A percentile compares a stretch with the other conserved stretches of the same genome.
Conservation (phyloP, 2,113 vertebrate species). For the Siniperca knerii region DNA sequence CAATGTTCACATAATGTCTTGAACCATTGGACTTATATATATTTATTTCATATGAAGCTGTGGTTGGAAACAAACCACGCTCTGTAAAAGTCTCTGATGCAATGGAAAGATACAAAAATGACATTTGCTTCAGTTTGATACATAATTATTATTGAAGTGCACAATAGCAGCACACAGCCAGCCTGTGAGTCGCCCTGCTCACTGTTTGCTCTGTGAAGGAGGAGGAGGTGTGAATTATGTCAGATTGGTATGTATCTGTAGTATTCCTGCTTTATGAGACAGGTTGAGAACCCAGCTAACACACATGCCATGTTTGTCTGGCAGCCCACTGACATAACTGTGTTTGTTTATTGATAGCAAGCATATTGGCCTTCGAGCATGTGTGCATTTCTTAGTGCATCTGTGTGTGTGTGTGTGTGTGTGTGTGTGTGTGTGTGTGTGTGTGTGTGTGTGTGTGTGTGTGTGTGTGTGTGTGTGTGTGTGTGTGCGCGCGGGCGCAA, state of each 20-base stretch:
- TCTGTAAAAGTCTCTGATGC: slow-evolving; percentile 45
- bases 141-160: slow-evolving; percentile 28
- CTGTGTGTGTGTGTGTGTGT: slow-evolving; percentile 19
- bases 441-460: slow-evolving; percentile 19
- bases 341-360: slow-evolving; percentile 70
- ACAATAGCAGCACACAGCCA: slow-evolving; percentile 7
- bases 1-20: slow-evolving; percentile 43
- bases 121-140: slow-evolving; percentile 3
- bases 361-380: slow-evolving; percentile 29
- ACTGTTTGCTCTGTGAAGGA: slow-evolving; percentile 52
- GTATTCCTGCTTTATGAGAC: slow-evolving; percentile 64
- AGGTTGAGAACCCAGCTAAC: slow-evolving; percentile 45
- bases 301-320: slow-evolving; percentile 54
- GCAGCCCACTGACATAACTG: slow-evolving; percentile 55
- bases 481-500: neutral
- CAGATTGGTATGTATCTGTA: slow-evolving; percentile 64
- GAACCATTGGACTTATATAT: slow-evolving; percentile 13
- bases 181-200: neutral
- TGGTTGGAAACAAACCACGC: slow-evolving; percentile 24
- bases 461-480: neutral
- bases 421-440: neutral
- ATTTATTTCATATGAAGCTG: slow-evolving; percentile 21
- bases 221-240: slow-evolving; percentile 70
- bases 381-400: slow-evolving; percentile 36
- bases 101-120: slow-evolving; percentile 50